Base-by-base conservation (phyloP, 2,113 vertebrate species). In the Phasianus colchicus region DNA sequence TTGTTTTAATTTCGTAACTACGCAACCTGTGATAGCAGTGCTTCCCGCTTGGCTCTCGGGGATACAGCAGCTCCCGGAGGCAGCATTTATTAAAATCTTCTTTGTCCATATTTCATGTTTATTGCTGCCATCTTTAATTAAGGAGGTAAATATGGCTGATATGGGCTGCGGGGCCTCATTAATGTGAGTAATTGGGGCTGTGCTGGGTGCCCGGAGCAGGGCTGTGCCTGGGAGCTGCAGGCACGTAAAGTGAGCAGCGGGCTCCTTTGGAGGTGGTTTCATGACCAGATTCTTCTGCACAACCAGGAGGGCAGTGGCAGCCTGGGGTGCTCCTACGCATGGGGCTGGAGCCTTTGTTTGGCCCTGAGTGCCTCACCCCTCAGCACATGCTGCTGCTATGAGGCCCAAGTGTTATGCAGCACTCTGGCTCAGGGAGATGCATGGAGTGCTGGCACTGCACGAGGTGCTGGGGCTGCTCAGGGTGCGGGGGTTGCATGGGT, bases 41-140 rank as follows among this genome's bases (percentile, higher is more conserved):
- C 70, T 92, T 55, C 66, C 69, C 67, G 90, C 83, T 78, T 45
- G 25, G 11, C 71, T 81, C 91, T 34, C 29, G 55, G 63, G 50
- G 67, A 47, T 22, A 27, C 54, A 45, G 3, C 9, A 22, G 81
- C 81, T 93, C 86, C 84, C 64, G 0, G 5, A 70, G 90, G 67
- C 55, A 29, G 75, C 58, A 55, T 83, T 92, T 77, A 90, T 85
- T 94, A 78, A 83, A 71, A 50, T 11, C 36, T 50, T 64, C 63
- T 89, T 69, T 43, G 90, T 67, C 74, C 27, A 4, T 85, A 89
- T 91, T 92, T 91, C 91, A 57, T 40, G 89, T 91, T 92, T 95
- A 90, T 94, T 91, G 72, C 95, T 93, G 90, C 81, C 71, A 60
- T 94, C 94, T 96, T 97, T 95, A 96, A 95, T 96, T 96, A 96